Conservation (phyloP, 2,888 invertebrate genomes). For the Caenorhabditis angaria region DNA sequence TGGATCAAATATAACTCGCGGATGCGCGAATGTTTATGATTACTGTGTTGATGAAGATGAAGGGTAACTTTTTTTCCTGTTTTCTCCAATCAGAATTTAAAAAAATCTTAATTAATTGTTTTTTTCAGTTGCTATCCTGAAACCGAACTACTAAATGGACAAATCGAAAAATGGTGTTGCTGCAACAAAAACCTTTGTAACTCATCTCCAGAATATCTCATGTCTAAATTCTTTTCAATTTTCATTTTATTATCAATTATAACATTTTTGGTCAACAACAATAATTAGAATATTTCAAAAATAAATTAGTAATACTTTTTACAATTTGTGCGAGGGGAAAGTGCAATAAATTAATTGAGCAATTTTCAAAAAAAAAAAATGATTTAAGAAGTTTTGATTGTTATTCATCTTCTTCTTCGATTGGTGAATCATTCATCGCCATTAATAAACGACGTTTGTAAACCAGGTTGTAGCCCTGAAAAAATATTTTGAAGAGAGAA, state of each 20-base stretch:
- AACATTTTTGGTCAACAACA: constrained; percentile 5
- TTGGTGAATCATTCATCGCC: constrained; percentile 45
- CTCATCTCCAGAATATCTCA: neutral
- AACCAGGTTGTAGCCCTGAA: constrained; percentile 50
- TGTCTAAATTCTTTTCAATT: neutral
- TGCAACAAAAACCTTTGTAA: constrained; percentile 30
- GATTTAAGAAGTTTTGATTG: constrained; percentile 30
- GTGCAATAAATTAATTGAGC: neutral
- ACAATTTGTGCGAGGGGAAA: neutral
- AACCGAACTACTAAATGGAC: constrained; percentile 15
- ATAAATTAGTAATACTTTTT: constrained; percentile 3
- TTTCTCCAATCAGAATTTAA: neutral
- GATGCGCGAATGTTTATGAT: constrained; percentile 39
- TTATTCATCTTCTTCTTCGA: constrained; percentile 8
- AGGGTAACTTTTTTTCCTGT: constrained; percentile 16
- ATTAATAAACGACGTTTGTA: constrained; percentile 46
- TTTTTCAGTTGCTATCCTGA: constrained; percentile 27
- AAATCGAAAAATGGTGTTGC: constrained; percentile 31
- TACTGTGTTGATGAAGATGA: constrained; percentile 39
- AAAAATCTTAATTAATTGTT: neutral
- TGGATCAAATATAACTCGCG: constrained; percentile 25
- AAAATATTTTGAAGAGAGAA: neutral
- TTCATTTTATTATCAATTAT: constrained; percentile 3
- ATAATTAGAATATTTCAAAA: constrained; percentile 16
- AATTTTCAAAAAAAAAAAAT: constrained; percentile 7